These are phyloP conservation scores for Pseudococcus viburni DNA, from an alignment of 2,888 invertebrate species.

Conservation along the genomic window DNA sequence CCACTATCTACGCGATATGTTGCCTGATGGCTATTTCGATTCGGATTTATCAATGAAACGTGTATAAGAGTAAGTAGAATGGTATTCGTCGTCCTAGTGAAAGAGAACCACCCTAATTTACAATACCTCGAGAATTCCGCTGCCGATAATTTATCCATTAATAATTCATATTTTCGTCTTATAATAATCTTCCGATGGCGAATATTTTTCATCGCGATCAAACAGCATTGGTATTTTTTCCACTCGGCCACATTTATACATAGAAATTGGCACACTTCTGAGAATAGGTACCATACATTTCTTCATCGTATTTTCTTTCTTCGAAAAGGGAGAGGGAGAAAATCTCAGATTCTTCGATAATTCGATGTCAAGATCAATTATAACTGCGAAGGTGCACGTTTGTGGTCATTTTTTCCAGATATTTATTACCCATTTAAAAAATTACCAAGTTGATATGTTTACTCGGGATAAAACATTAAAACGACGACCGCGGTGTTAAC, in stretches of 20 bases:
- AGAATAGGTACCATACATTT: neutral
- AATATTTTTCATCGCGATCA: neutral
- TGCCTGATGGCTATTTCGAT: conserved; percentile 22
- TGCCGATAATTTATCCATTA: conserved; percentile 54
- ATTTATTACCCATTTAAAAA: conserved; percentile 16
- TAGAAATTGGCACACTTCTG: conserved; percentile 30
- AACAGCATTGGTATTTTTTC: neutral
- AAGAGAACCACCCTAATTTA: conserved; percentile 35
- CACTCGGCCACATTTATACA: conserved; percentile 1
- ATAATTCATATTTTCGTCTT: conserved; percentile 36
- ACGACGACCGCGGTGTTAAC: neutral
- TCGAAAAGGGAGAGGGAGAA: neutral
- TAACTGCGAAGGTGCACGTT: neutral
- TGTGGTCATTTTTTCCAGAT: conserved; percentile 1
- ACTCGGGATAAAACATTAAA: conserved; percentile 6
- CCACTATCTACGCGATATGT: neutral
- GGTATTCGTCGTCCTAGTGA: conserved; percentile 12
- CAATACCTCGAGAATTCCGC: conserved; percentile 11
- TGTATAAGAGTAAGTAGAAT: conserved; percentile 13
- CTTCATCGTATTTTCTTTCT: neutral
- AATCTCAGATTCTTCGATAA: neutral
- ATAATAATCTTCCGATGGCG: conserved; percentile 14
- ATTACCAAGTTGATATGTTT: neutral
- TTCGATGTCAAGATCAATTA: neutral
- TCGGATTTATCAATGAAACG: conserved; percentile 62